Conservation (phyloP, 1,140 invertebrate species). For the Brachionus rubens region DNA sequence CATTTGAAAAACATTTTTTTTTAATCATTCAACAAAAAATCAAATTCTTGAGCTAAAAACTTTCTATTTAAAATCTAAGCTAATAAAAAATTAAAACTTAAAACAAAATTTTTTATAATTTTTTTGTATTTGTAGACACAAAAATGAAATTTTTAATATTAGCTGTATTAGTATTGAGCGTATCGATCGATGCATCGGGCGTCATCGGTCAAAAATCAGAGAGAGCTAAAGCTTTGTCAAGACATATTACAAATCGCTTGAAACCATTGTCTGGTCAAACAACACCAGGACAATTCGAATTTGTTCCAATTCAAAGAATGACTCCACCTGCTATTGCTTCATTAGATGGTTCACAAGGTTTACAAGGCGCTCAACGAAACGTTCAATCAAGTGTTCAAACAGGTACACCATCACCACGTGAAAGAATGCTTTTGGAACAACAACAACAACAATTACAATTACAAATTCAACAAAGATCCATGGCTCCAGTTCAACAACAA, state of each 20-base stretch:
- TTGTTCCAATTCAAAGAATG: not conserved
- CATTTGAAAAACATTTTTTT: too few relatives aligned
- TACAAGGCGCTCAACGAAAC: not conserved
- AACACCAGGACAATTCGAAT: not conserved
- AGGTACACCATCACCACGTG: not conserved
- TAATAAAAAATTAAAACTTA: too few relatives aligned
- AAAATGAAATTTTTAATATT: not conserved
- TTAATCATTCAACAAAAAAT: too few relatives aligned
- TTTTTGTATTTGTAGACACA: too few relatives aligned
- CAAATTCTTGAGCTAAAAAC: too few relatives aligned
- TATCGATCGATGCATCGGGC: not conserved
- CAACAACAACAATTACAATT: conserved; percentile 14
- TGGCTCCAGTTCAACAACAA: not conserved
- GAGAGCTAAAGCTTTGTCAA: not conserved
- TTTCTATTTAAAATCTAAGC: too few relatives aligned
- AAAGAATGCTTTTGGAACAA: too few relatives aligned
- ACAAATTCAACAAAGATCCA: not conserved
- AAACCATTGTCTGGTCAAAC: not conserved
- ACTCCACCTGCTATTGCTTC: not conserved
- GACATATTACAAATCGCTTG: not conserved
- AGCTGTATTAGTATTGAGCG: not conserved
- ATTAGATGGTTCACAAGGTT: not conserved
- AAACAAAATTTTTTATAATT: too few relatives aligned
- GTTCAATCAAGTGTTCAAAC: not conserved
- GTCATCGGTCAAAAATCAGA: conserved; percentile 19